Base-by-base conservation (phyloP, 37 sponge, comb jelly and placozoan genomes). In the Cliona cf. orientalis region DNA sequence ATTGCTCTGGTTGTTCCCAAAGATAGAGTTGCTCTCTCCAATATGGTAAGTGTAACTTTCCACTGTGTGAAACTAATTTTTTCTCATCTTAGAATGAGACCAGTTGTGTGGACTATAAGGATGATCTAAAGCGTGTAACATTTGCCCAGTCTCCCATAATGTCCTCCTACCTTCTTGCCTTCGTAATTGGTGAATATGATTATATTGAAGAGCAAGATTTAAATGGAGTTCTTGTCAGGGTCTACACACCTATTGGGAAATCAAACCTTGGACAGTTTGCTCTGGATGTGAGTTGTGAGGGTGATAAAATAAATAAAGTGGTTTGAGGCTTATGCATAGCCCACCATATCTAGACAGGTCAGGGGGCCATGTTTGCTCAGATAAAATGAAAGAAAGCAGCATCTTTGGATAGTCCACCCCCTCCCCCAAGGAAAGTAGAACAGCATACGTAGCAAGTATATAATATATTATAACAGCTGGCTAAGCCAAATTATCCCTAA, bases 171-270 rank as follows among this genome's bases (percentile, higher is more conserved):
- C 91, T 97, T 17, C 74, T 97, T 69, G 95, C 74, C 11, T 97
- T 97, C 40, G 79, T 97, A 12, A 92, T 97, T 22, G 98, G 98
- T 58, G 98, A 97, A 80, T 97, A 84, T 72, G 98, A 97, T 71
- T 93, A 82, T 56, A 87, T 95, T 32, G 95, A 95, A 75, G 89
- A 23, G 0, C 44, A 36, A 23, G 91, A 91, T 64, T 37, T 63
- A 45, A 80, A 97, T 75, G 95, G 95, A 0, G 89, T 97, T 2
- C 65, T 87, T 25, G 83, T 97, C 60, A 84, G 98, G 46, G 94
- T 95, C 36, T 98, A 93, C 81, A 95, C 98, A 3, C 98, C 98
- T 11, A 56, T 88, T 29, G 90, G 91, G 29, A 98, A 98, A 81
- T 83, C 75, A 66, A 94, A 95, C 25, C 89, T 95, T 44, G 98